Percentiles rank a stretch among this genome's conserved stretches.
Conservation (phyloP, 2,113 vertebrate genomes). For the Microcebus ravelobensis region DNA sequence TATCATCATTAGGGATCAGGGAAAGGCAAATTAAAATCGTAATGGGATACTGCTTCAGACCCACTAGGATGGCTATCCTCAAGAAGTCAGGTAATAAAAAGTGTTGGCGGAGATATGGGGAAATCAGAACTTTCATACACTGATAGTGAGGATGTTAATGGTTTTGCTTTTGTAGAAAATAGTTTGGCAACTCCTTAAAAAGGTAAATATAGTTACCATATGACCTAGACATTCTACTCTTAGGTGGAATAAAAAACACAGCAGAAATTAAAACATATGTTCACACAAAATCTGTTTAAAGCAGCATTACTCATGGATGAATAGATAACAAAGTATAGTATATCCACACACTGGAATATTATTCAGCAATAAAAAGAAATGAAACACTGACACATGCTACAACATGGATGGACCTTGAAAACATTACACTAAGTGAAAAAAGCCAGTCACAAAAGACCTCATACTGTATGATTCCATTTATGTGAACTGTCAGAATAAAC, state of each 20-base stretch:
- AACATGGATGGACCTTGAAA: neutral
- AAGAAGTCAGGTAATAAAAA: neutral
- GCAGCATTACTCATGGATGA: neutral
- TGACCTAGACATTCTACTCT: neutral
- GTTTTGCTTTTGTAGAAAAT: neutral
- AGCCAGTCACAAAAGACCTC: neutral
- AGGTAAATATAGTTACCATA: neutral
- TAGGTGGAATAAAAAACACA: neutral
- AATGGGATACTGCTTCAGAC: neutral
- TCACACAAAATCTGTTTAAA: neutral
- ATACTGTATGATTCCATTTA: neutral
- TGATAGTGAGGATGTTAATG: neutral
- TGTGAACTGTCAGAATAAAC: neutral
- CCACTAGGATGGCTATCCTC: neutral
- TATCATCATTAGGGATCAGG: neutral
- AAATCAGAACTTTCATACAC: neutral
- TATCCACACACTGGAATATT: neutral
- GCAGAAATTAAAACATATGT: neutral
- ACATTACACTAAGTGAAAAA: neutral
- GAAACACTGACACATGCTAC: neutral
- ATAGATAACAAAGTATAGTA: neutral
- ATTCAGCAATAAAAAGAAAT: neutral
- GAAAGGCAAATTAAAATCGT: neutral
- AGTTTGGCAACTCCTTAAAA: neutral
- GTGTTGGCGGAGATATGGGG: neutral